Percentiles rank a stretch among this genome's conserved stretches.
Evolutionary conservation across 1,140 invertebrate species (phyloP).

Genomic region (Eriosoma lanigerum): DNA sequence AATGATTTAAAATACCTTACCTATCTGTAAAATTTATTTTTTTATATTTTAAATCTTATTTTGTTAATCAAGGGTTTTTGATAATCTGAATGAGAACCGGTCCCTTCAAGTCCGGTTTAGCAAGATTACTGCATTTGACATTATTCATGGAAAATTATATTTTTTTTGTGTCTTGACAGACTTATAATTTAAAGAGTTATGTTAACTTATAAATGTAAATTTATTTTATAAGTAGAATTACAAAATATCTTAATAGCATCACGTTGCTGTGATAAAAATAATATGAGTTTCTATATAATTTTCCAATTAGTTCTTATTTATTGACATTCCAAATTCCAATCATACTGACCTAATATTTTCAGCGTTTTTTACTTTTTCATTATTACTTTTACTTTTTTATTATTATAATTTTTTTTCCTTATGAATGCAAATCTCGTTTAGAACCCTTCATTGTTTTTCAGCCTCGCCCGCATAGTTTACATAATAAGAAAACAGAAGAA

Average conservation of each 20-base stretch:
- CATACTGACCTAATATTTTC: conserved; percentile 20
- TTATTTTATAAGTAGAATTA: background rate
- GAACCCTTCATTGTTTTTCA: conserved; percentile 44
- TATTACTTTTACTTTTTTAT: conserved; percentile 32
- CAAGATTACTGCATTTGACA: too few relatives aligned
- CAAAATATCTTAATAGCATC: conserved; percentile 20
- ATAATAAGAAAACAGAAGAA: conserved; percentile 46
- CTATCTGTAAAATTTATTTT: too few relatives aligned
- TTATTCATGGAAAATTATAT: too few relatives aligned
- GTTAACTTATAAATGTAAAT: too few relatives aligned
- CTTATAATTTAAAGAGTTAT: too few relatives aligned
- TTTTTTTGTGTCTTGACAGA: too few relatives aligned
- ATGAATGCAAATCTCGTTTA: conserved; percentile 40
- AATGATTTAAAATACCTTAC: too few relatives aligned
- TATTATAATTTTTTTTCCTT: conserved; percentile 27
- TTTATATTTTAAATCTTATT: too few relatives aligned
- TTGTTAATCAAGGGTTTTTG: too few relatives aligned
- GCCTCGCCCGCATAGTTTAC: conserved; percentile 39
- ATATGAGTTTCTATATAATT: conserved; percentile 36
- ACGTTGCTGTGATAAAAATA: background rate
- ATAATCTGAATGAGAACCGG: too few relatives aligned
- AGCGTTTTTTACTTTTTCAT: conserved; percentile 24
- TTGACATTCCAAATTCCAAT: conserved; percentile 30
- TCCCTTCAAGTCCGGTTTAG: too few relatives aligned
- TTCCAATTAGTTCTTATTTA: conserved; percentile 32